Evolutionary conservation across 2,113 vertebrate genomes (phyloP), one percentile per base, ranked within the genome.

Genomic region (Psilopsiagon aymara): DNA sequence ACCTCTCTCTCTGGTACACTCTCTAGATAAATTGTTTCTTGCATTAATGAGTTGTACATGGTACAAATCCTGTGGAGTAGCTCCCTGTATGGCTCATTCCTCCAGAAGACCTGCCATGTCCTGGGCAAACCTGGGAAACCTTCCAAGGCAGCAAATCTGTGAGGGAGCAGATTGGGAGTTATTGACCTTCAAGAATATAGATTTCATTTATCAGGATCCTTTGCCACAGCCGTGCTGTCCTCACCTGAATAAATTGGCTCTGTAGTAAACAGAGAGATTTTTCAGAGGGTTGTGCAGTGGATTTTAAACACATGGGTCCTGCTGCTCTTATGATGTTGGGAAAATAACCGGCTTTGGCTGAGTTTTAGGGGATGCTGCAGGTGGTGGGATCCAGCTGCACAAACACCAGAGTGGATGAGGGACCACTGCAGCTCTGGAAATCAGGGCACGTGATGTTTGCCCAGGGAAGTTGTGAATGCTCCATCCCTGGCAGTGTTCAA

Each of bases 141-240:
- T 95, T 96, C 97, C 95, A 96, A 94, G 69, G 84, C 79, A 90
- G 69, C 92, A 97, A 87, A 91, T 79, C 91, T 97, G 91, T 0
- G 35, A 95, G 91, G 89, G 94, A 96, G 96, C 91, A 96, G 92
- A 92, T 90, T 75, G 91, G 92, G 90, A 94, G 94, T 90, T 96
- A 85, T 0, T 97, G 96, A 97, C 96, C 86, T 97, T 97, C 92
- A 96, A 41, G 92, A 94, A 75, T 51, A 90, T 19, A 91, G 80
- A 89, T 97, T 93, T 64, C 92, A 90, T 96, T 94, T 96, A 33
- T 94, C 92, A 93, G 96, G 87, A 29, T 67, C 82, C 52, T 66
- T 91, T 80, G 82, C 71, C 75, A 51, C 86, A 70, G 70, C 76
- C 37, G 0, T 5, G 55, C 77, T 81, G 73, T 76, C 78, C 87